A percentile compares a stretch with the other conserved stretches of the same genome.
phyloP scores from a whole-genome alignment of 2,888 invertebrate genomes.

The Ischnus inquisitorius region DNA sequence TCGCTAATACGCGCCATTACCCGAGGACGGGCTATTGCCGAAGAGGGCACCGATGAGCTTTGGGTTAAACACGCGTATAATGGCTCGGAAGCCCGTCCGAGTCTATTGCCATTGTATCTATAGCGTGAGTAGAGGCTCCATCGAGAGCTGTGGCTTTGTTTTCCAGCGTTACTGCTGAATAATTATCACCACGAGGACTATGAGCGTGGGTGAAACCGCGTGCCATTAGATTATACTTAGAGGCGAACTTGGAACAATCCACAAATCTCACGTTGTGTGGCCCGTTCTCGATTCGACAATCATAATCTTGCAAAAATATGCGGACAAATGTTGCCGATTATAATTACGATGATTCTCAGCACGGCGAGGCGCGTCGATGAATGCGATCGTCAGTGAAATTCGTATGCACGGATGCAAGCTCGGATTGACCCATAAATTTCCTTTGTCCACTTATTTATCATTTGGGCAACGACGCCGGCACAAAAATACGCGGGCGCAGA shows the following conservation, averaged over 20 bases:
- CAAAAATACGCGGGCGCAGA: background rate
- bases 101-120: slow-evolving; percentile 3
- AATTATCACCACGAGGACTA: slow-evolving; percentile 16
- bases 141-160: slow-evolving; percentile 20
- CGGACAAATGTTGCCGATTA: background rate
- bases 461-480: background rate
- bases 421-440: background rate
- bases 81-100: slow-evolving; percentile 23
- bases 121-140: background rate
- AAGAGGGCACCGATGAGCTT: slow-evolving; percentile 40
- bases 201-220: background rate
- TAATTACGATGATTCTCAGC: too few relatives aligned
- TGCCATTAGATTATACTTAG: slow-evolving; percentile 12
- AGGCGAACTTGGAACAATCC: background rate
- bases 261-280: background rate
- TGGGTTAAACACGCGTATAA: slow-evolving; percentile 45
- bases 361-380: too few relatives aligned
- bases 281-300: background rate
- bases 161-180: background rate
- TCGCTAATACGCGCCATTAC: slow-evolving; percentile 47
- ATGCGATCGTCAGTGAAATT: too few relatives aligned
- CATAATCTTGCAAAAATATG: background rate
- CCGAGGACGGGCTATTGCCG: slow-evolving; percentile 20
- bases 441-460: background rate
- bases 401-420: background rate